These are phyloP conservation scores for Tipula unca DNA, from an alignment of 2,888 invertebrate genomes.

Conservation along the genomic window DNA sequence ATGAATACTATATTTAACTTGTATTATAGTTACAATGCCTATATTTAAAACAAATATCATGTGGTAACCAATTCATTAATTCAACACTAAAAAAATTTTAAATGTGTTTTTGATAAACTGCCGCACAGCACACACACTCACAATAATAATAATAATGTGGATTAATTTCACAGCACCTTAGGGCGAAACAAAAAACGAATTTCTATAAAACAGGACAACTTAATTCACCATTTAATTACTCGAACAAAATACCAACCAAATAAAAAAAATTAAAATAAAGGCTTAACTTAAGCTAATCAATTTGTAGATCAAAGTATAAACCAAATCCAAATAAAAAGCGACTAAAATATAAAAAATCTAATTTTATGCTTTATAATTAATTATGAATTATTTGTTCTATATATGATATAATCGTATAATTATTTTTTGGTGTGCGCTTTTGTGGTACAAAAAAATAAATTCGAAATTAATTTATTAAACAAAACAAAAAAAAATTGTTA, in stretches of 20 bases:
- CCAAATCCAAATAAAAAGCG: neutral
- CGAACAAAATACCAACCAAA: neutral
- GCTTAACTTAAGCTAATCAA: constrained; percentile 8
- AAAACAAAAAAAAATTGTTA: neutral
- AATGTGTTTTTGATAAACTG: neutral
- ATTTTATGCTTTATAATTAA: constrained; percentile 14
- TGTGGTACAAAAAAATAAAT: neutral
- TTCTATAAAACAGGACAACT: neutral
- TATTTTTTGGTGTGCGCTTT: neutral
- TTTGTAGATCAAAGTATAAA: constrained; percentile 2
- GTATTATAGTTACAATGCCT: too few species aligned
- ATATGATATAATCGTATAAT: neutral
- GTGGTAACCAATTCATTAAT: neutral
- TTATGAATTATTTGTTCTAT: constrained; percentile 1
- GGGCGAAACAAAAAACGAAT: neutral
- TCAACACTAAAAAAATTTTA: neutral
- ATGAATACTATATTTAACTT: too few species aligned
- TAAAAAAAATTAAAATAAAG: neutral
- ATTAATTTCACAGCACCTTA: neutral
- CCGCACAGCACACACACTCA: neutral
- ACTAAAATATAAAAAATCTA: neutral
- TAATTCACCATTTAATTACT: neutral
- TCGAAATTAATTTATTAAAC: constrained; percentile 1
- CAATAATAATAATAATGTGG: neutral
- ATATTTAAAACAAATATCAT: neutral